Evolutionary conservation across 2,888 invertebrate species (phyloP), one percentile per base, ranked within the genome.

Genomic region (Drosophila fungiperda): DNA sequence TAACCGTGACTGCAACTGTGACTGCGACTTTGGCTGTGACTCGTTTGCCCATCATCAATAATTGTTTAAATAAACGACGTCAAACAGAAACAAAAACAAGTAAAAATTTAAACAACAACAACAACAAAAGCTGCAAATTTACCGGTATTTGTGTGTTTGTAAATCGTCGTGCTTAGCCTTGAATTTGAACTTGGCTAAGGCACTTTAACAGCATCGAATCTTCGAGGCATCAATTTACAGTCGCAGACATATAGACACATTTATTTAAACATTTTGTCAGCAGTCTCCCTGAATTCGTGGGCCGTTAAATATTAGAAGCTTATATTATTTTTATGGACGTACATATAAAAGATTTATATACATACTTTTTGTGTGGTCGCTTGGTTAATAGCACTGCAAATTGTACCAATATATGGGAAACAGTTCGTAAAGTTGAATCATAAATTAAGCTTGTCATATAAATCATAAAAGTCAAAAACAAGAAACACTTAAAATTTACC

Each of bases 171-270:
- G 82, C 68, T 81, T 85, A 89, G 80, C 87, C 87, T 89, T 89
- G 87, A 87, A 88, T 89, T 87, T 87, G 87, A 87, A 87, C 87
- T 87, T 87, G 88, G 77, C 78, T 75, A 68, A 87, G 72, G 59
- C 75, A 89, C 76, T 74, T 61, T 54, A 55, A n/a, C 54, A 38
- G 26, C 59, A 72, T 65, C 60, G 55, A 68, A 77, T 42, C 54
- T 64, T 67, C 57, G 68, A 85, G 74, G 54, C 65, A 74, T 52
- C 55, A 35, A 78, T 57, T 57, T 62, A 38, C 38, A 40, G 61
- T 61, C 64, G 61, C 48, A 48, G 66, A 38, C 67, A 54, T 49
- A 33, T 26, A 74, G 77, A 66, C 73, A 61, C 65, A 73, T 40
- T 40, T 57, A 20, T 20, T 45, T 20, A 12, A 40, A 11, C 11